Evolutionary conservation across 2,888 invertebrate species (phyloP), one percentile per base, ranked within the genome.

Genomic region (Euzophera pinguis): DNA sequence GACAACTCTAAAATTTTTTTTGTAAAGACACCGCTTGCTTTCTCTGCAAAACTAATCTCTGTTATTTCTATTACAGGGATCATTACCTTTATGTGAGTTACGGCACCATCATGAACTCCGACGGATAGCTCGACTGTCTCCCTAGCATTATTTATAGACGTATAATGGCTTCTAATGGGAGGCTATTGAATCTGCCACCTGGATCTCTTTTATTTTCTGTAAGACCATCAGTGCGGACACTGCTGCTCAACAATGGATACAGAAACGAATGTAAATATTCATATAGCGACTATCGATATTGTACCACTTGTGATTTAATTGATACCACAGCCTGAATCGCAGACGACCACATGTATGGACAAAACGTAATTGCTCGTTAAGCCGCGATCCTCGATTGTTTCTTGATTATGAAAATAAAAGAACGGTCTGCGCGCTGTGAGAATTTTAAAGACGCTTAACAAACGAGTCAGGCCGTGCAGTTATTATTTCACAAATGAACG

Each of bases 111-210:
- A 77, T 71, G 67, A 62, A 61, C 65, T 65, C 66, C 67, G 71
- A 81, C 74, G 81, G 78, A 85, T 78, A 75, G 76, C 71, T 64
- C 69, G 71, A 76, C 81, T 82, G 82, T 84, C 86, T 84, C 78
- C 68, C 81, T 72, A 63, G 63, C 69, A 79, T 84, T 87, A 90
- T 90, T 90, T 90, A 90, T 89, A 83, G 83, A 78, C 83, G 78
- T 76, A 85, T 90, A 90, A 90, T 90, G 81, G 82, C 74, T 81
- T 80, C 83, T 90, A 90, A 90, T 90, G 81, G 86, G 78, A 76
- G 79, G 82, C 83, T 86, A 88, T 90, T 88, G 84, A 86, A 88
- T 85, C 80, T 81, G 80, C 84, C 86, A 87, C 83, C 78, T 82
- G 79, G 77, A 74, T 73, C 72, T 81, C 79, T 81, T 87, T 84